Conservation (phyloP, 2,888 invertebrate genomes). For the Tachina lurida region DNA sequence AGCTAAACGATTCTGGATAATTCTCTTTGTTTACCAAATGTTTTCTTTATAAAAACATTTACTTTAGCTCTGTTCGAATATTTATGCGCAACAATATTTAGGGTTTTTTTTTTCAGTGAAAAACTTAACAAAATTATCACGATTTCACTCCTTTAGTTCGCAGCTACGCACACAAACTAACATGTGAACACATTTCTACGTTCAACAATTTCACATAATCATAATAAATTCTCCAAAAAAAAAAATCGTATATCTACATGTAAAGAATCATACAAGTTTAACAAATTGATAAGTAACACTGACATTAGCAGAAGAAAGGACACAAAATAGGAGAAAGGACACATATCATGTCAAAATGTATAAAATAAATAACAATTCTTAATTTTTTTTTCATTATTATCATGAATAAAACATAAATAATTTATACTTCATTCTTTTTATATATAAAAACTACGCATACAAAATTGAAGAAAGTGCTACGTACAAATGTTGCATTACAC, state of each 20-base stretch:
- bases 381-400: slow-evolving; percentile 10
- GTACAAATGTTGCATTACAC: neutral
- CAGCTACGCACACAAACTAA: no score
- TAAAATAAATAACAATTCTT: slow-evolving; percentile 40
- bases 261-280: slow-evolving; percentile 7
- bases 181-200: neutral
- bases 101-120: no score
- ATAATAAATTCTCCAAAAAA: neutral
- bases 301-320: neutral
- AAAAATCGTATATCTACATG: neutral
- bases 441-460: neutral
- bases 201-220: neutral
- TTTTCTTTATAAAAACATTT: no score
- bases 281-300: slow-evolving; percentile 32
- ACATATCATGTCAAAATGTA: slow-evolving; percentile 44
- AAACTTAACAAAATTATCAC: no score
- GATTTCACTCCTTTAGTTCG: no score
- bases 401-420: slow-evolving; percentile 3
- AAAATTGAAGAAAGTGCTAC: neutral
- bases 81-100: no score
- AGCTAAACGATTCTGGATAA: no score
- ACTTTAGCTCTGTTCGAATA: no score
- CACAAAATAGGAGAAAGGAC: neutral
- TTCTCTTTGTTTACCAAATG: no score
- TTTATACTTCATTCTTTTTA: neutral